Evolutionary conservation across 2,113 vertebrate species (phyloP).

Genomic region (Indicator maculatus): DNA sequence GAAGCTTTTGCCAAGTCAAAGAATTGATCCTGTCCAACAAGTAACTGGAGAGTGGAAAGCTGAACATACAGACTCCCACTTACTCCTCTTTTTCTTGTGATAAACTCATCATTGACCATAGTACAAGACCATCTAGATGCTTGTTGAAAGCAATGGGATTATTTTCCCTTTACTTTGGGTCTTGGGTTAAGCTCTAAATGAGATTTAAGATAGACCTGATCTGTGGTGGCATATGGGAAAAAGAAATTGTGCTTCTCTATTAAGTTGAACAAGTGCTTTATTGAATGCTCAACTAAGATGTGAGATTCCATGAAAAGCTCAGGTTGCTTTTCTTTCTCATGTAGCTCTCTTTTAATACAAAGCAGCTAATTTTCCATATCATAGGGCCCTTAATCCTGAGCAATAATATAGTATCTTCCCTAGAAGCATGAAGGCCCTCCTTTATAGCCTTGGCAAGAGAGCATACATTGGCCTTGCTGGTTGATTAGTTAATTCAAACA

Average conservation of each 20-base stretch:
- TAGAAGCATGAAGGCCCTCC: background rate
- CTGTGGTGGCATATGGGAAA: background rate
- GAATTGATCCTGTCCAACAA: background rate
- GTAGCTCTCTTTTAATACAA: conserved; percentile 1
- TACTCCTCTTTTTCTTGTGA: background rate
- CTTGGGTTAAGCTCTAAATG: conserved; percentile 2
- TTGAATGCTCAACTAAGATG: background rate
- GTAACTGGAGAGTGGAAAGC: background rate
- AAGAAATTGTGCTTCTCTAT: background rate
- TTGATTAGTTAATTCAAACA: conserved; percentile 48
- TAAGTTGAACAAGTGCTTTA: background rate
- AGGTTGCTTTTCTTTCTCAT: background rate
- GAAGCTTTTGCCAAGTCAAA: background rate
- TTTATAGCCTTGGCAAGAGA: conserved; percentile 9
- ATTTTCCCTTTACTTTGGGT: conserved; percentile 6
- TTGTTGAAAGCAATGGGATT: background rate
- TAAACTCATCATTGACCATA: background rate
- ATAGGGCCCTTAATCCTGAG: background rate
- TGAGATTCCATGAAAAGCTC: background rate
- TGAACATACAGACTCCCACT: background rate
- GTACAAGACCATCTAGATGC: background rate
- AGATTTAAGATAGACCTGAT: background rate
- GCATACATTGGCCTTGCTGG: background rate
- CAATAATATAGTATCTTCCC: conserved; percentile 10
- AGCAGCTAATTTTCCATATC: conserved; percentile 7